Evolutionary conservation across 2,797 vertebrate genomes (phyloP).

Genomic region (Vultur gryphus): DNA sequence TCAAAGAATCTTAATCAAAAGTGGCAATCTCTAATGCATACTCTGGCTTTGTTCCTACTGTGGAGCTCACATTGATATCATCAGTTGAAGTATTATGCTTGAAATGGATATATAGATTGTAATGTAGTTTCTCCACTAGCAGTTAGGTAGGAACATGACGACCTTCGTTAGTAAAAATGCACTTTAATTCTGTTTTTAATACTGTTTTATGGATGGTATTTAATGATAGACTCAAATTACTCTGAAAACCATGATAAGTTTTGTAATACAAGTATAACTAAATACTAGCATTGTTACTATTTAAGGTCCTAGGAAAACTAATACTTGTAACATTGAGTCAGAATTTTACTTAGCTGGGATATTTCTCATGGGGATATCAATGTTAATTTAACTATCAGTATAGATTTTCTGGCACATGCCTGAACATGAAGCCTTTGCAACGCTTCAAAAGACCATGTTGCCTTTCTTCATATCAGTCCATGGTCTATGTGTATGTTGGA

Average conservation of each 20-base stretch:
- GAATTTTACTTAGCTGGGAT: neutral
- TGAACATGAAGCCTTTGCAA: neutral
- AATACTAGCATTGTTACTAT: neutral
- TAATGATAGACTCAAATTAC: neutral
- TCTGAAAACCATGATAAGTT: neutral
- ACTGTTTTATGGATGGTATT: neutral
- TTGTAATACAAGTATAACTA: neutral
- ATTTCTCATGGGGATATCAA: neutral
- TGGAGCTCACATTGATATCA: neutral
- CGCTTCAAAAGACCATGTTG: neutral
- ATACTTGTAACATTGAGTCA: neutral
- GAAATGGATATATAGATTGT: neutral
- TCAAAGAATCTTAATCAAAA: neutral
- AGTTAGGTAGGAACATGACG: neutral
- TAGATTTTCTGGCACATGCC: neutral
- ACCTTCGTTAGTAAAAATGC: neutral
- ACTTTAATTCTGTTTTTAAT: neutral
- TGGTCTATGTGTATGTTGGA: neutral
- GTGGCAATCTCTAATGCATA: neutral
- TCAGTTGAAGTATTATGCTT: neutral
- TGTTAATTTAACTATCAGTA: neutral
- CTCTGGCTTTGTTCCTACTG: neutral
- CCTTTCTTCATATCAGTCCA: neutral
- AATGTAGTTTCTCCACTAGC: neutral
- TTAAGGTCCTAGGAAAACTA: neutral